Base-by-base conservation (phyloP, 2,888 invertebrate genomes). In the Gerris lacustris region DNA sequence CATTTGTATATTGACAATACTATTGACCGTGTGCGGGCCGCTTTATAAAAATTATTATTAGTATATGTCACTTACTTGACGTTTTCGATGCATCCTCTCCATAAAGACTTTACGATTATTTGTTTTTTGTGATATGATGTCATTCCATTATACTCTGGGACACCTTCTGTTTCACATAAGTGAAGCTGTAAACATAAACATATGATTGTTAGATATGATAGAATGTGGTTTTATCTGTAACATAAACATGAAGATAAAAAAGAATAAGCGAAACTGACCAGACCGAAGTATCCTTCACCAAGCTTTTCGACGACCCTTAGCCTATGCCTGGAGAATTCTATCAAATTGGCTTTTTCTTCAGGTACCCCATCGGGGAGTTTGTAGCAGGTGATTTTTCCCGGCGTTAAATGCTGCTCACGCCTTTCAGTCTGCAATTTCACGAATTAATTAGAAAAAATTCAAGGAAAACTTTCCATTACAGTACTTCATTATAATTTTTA, bases 291-390 rank as follows among this genome's bases (percentile, higher is more conserved):
- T 75, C 93, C 93, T 81, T 92, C 92, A 73, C 93, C 94, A 69
- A 94, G 86, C 80, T 91, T 92, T 80, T 92, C 90, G 74, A 92
- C 83, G 77, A 92, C 88, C 79, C 91, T 84, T 78, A 94, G 85
- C 80, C 90, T 86, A 82, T 91, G 91, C 79, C 92, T 86, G 76
- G 92, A 91, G 80, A 93, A 89, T 79, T 92, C 91, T 77, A 88
- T 84, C 78, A 86, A 85, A 77, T 86, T 85, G 74, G 85, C 85
- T 7, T 73, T 75, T 81, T 86, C 87, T 80, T 86, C 84, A 79
- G 87, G 87, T 78, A 85, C 86, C 70, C 86, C 87, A 77, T 87
- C 87, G 45, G 89, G 89, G 75, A 90, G 83, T 80, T 88, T 88
- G 79, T 89, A 85, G 66, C 88, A 86, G 44, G 90, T 90, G 80